Conservation (phyloP, 2,113 vertebrate genomes). For the Sinocyclocheilus anophthalmus region DNA sequence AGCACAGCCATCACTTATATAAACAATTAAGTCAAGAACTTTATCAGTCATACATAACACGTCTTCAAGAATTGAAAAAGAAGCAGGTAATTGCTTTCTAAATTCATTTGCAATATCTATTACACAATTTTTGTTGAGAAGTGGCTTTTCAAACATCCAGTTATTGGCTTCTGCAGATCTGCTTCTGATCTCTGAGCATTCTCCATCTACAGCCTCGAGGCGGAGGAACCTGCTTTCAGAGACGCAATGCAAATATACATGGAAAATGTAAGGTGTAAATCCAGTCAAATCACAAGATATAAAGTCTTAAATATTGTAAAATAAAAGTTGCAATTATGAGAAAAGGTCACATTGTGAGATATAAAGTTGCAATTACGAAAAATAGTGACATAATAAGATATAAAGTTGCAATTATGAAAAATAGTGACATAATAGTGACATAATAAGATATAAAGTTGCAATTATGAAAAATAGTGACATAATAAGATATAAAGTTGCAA, state of each 20-base stretch:
- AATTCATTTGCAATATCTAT: slow-evolving; percentile 4
- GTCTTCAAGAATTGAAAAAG: background rate
- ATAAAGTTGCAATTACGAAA: no score
- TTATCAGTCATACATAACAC: background rate
- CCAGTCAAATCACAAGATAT: no score
- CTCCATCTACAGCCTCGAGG: background rate
- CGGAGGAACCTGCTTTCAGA: background rate
- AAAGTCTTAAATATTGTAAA: no score
- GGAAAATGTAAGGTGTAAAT: background rate
- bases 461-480: no score
- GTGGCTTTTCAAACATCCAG: background rate
- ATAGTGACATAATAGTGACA: no score
- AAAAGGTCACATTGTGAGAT: no score
- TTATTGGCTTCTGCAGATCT: background rate
- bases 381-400: no score
- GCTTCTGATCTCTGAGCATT: background rate
- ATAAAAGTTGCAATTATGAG: no score
- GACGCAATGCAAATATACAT: background rate
- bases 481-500: no score
- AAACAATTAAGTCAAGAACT: background rate
- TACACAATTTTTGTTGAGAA: background rate
- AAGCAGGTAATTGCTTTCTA: background rate
- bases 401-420: no score
- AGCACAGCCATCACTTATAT: background rate
- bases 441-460: no score